Percentiles rank a stretch among this genome's conserved stretches.
These are phyloP conservation scores for Cyclura pinguis DNA, from an alignment of 2,797 vertebrate genomes.

Conservation along the genomic window DNA sequence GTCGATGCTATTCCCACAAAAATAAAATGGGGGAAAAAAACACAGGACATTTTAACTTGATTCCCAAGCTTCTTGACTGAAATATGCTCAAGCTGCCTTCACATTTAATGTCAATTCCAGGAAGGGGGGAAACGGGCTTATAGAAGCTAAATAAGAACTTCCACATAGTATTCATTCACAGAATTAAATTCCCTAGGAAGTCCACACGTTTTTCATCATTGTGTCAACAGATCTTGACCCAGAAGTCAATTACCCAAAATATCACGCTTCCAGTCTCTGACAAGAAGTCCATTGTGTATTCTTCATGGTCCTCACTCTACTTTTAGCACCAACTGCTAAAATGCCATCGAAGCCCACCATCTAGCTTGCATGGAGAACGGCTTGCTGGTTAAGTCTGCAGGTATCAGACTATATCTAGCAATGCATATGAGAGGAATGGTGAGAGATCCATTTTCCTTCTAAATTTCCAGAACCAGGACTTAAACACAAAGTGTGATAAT, in stretches of 20 bases:
- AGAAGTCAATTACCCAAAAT: background rate
- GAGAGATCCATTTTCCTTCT: background rate
- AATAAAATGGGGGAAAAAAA: slow-evolving; percentile 9
- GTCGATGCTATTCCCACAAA: slow-evolving; percentile 85
- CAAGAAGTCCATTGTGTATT: background rate
- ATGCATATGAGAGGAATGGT: background rate
- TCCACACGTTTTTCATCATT: background rate
- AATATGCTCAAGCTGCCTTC: rapidly evolving
- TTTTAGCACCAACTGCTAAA: background rate
- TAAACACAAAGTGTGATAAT: slow-evolving; percentile 24
- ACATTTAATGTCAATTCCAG: background rate
- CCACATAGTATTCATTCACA: background rate
- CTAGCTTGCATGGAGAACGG: no score
- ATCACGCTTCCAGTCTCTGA: background rate
- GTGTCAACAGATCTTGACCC: background rate
- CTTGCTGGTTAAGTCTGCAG: no score
- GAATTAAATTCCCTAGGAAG: background rate
- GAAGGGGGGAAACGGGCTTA: background rate
- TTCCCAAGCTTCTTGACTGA: slow-evolving; percentile 27
- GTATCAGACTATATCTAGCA: no score
- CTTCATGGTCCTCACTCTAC: no score
- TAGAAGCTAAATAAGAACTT: background rate
- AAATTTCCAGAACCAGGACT: background rate
- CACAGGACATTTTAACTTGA: slow-evolving; percentile 5
- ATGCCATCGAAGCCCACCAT: no score